Evolutionary conservation across 2,113 vertebrate genomes (phyloP), one percentile per base, ranked within the genome.

Genomic region (Lonchura striata): DNA sequence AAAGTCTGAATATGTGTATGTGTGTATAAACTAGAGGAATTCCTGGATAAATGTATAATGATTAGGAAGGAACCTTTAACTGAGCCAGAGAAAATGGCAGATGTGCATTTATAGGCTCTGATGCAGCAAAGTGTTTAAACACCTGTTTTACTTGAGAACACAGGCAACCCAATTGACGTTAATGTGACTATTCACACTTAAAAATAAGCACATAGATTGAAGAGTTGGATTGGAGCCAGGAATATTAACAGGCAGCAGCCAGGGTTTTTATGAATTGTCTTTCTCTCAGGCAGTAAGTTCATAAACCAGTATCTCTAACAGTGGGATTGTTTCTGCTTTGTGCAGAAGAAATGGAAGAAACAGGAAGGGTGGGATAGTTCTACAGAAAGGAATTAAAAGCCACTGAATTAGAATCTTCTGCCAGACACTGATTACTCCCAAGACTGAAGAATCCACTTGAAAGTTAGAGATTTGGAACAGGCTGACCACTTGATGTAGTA

Each of bases 51-150:
- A 92, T 42, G 11, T 64, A 10, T 82, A 93, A 87, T 91, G 80
- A 93, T 90, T 68, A 78, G 69, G 47, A 90, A 91, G 49, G 50
- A 95, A 68, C 61, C 56, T 94, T 90, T 69, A 91, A 42, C n/a
- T 65, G 76, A 54, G 59, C 63, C 91, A 41, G 46, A 46, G 76
- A 97, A 80, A 70, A 92, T 78, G 89, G 92, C 90, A 78, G 83
- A 84, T 91, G 89, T 77, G 81, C 61, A 30, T 86, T 97, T 88
- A 30, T 28, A 78, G 91, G 88, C 92, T 93, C 24, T 81, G 84
- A 90, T 92, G 91, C 93, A 95, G 81, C 66, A 74, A 95, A 96
- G 89, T 94, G 79, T 82, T 97, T 95, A 94, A 93, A 93, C 93
- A 96, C 85, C 92, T 92, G 79, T 92, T 95, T 93, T 82, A 74